phyloP scores from a whole-genome alignment of 1,140 invertebrate species.

The Eueides isabella region DNA sequence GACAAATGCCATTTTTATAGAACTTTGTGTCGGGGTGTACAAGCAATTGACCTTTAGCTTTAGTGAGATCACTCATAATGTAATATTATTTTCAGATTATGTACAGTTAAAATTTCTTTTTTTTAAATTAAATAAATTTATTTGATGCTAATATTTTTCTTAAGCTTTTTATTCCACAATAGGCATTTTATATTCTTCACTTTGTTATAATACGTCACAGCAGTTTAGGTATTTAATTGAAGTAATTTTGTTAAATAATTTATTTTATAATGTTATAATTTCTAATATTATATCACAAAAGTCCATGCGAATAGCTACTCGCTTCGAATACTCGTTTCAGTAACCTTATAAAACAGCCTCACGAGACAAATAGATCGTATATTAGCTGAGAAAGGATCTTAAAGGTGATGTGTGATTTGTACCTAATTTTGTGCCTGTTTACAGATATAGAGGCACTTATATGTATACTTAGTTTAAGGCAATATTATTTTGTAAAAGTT shows the following conservation, averaged over 20 bases:
- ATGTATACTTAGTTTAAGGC: too few relatives aligned
- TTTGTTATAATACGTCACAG: not conserved
- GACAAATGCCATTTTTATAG: constrained; percentile 64
- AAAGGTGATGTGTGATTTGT: constrained; percentile 36
- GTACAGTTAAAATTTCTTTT: not conserved
- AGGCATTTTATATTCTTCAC: not conserved
- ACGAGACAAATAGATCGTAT: constrained; percentile 55
- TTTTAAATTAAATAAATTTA: not conserved
- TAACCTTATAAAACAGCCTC: constrained; percentile 52
- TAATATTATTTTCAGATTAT: constrained; percentile 10
- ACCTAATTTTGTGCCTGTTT: not conserved
- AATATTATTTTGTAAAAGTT: too few relatives aligned
- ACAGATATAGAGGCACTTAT: not conserved
- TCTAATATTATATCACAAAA: constrained; percentile 15
- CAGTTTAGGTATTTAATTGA: not conserved
- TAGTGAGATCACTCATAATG: constrained; percentile 33
- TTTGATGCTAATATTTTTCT: not conserved
- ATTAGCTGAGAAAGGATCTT: constrained; percentile 43
- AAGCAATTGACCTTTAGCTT: constrained; percentile 64
- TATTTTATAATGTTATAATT: not conserved
- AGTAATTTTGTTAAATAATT: too few relatives aligned
- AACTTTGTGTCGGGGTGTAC: constrained; percentile 54
- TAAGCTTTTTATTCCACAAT: not conserved
- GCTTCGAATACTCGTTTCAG: constrained; percentile 49
- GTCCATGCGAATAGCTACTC: constrained; percentile 10